Evolutionary conservation across 2,113 vertebrate genomes (phyloP), one percentile per base, ranked within the genome.

Genomic region (Ptychochromis oligacanthus): DNA sequence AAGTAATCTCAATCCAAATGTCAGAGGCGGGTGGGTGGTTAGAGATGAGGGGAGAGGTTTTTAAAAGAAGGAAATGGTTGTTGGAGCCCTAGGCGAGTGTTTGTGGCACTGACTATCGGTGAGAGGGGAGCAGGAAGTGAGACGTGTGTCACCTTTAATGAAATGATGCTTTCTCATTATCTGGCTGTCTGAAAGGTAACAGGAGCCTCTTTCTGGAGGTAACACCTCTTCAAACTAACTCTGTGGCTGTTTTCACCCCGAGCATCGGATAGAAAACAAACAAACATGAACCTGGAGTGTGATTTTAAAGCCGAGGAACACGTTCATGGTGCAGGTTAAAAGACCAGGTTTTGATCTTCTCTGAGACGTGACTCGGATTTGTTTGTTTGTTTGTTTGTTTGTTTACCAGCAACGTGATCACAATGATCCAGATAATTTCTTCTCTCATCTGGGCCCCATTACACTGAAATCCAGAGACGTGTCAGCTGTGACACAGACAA

Each of bases 1-100:
- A 92, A 89, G 86, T 89, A 87, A 93, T 93, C 89, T 91, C 80
- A 83, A 84, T 93, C 76, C 84, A 91, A 94, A 93, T 93, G 91
- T 94, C 89, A 91, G 75, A 34, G 79, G 77, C 57, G 52, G 64
- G 52, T 7, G 77, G 56, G 78, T n/a, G 5, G 80, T 52, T 15
- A 74, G 70, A 78, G 65, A 8, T 20, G 12, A 22, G 75, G 12
- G 38, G 28, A 58, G 79, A 76, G 24, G 7, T 20, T 79, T 60
- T 81, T 70, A 88, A 91, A 74, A 5, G 55, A 43, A 60, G 81
- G 28, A 60, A 82, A 76, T 18, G 79, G 59, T 7, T 80, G 79
- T 31, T 6, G 75, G 22, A 80, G 79, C 86, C 85, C 4, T 31
- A 18, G 86, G 92, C 81, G 55, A 79, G 59, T 61, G 84, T 82